Base-by-base conservation (phyloP, 1,140 invertebrate species). In the Drosophila pandora region DNA sequence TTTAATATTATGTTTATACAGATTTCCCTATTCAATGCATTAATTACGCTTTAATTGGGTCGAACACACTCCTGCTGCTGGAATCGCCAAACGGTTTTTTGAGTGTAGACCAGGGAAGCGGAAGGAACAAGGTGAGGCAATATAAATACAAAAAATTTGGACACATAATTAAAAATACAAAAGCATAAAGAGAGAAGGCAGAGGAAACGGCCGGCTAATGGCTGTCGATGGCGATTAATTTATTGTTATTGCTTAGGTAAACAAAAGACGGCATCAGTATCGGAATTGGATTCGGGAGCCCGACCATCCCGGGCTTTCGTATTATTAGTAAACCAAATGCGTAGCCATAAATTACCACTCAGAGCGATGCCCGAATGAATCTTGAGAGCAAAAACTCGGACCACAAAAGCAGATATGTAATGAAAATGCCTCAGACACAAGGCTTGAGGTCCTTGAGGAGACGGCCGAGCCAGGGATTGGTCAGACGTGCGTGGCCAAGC, bases 231-330 rank as follows among this genome's bases (percentile, higher is more conserved):
- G 25, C 79, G 83, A 87, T 87, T 88, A 87, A 87, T 87, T 87
- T 87, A 87, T 87, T 78, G 83, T 87, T 87, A 87, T 87, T 87
- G 83, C 83, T 88, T 83, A 87, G 79, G 83, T 88, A 88, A 87
- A 88, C 83, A 87, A 82, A 88, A 69, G 64, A 53, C 47, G 28
- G 65, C 61, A 62, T 30, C 57, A 53, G 55, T 74, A 85, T 85
- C 68, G 73, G 80, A 85, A 70, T 69, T 57, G 43, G 50, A 17
- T 17, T 17, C 17, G 17, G 1, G 17, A 57, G 64, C 21, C 41
- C 63, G 17, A 23, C 8, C 4, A 22, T 10, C 22, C 1, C 22
- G 64, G n/a, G 41, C 43, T 58, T 3, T 37, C 34, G 70, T 81
- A 79, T 82, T 87, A 87, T 87, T 87, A 88, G 82, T 87, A 87